Conservation (phyloP, 2,888 invertebrate genomes). For the Sminthurinus aureus region DNA sequence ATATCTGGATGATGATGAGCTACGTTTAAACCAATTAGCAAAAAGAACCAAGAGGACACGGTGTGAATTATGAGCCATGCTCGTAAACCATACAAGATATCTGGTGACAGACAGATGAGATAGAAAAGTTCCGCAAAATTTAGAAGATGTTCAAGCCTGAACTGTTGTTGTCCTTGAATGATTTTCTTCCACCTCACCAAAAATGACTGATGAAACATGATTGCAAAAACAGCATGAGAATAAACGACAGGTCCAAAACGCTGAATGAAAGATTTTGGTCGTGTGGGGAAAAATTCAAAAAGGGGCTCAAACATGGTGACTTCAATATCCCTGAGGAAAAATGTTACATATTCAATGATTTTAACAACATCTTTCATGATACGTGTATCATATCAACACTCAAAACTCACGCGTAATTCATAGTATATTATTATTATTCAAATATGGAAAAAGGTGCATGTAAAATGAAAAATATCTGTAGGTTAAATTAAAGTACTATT, state of each 20-base stretch:
- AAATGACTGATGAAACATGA: constrained; percentile 53
- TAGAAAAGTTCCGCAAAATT: constrained; percentile 49
- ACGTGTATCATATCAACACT: too few species aligned
- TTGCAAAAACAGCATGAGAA: constrained; percentile 64
- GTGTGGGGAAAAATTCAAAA: constrained; percentile 71
- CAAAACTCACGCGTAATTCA: too few species aligned
- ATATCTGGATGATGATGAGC: constrained; percentile 82
- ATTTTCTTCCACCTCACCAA: constrained; percentile 38
- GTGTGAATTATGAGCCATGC: constrained; percentile 37
- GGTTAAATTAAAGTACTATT: not conserved
- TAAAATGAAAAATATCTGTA: not conserved
- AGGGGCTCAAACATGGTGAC: constrained; percentile 65
- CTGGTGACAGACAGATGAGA: constrained; percentile 17
- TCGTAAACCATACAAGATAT: constrained; percentile 1
- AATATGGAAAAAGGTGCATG: not conserved
- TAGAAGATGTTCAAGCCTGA: constrained; percentile 52
- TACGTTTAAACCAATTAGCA: constrained; percentile 73
- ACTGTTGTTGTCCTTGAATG: constrained; percentile 33
- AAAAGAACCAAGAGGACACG: constrained; percentile 9
- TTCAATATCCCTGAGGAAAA: constrained; percentile 57
- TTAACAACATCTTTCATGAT: not conserved
- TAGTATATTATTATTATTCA: not conserved
- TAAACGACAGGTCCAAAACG: constrained; percentile 68
- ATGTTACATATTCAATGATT: not conserved
- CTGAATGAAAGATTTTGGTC: constrained; percentile 65